Evolutionary conservation across 2,113 vertebrate species (phyloP), one percentile per base, ranked within the genome.

Genomic region (Mormoops blainvillei): DNA sequence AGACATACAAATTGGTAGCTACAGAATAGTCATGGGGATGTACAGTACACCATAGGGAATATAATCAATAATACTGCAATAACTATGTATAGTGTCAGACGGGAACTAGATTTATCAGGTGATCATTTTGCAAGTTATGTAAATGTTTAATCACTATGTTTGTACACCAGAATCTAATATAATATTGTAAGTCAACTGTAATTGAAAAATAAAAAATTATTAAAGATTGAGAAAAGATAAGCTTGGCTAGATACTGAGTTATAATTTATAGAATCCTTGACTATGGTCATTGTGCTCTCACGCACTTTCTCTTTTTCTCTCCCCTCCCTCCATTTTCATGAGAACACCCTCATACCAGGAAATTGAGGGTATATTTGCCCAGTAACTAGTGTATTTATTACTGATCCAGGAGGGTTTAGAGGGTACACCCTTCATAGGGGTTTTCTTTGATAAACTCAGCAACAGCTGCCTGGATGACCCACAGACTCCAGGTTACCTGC

Each of bases 371-470:
- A 80, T 36, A 83, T 31, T 82, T 86, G 9, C 26, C 36, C 48
- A 73, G 16, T 80, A 94, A 78, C 28, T 70, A 65, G 78, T 19
- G 45, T 63, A 38, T 87, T 92, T 82, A 82, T 71, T 78, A 84
- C 77, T 31, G 41, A 74, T 33, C 50, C 43, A 92, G 74, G 68
- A 92, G 74, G 26, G 31, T 52, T 92, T 80, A 22, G 31, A 36
- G 50, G 50, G 14, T 58, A 84, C 0, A 73, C 7, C 14, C 41
- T 58, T 94, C 70, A 31, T 20, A 22, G 41, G 56, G n/a, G 4
- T n/a, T 94, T 93, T 88, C 78, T 96, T 86, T 73, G 76, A n/a
- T 70, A 48, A 89, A 82, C 41, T 89, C 54, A 86, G 65, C 56
- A 93, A 31, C 19, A 48, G 52, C 36, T 73, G 20, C 26, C n/a